Base-by-base conservation (phyloP, 30 jellyfish, hydroid and myxozoan species). In the Aurelia coerulea region DNA sequence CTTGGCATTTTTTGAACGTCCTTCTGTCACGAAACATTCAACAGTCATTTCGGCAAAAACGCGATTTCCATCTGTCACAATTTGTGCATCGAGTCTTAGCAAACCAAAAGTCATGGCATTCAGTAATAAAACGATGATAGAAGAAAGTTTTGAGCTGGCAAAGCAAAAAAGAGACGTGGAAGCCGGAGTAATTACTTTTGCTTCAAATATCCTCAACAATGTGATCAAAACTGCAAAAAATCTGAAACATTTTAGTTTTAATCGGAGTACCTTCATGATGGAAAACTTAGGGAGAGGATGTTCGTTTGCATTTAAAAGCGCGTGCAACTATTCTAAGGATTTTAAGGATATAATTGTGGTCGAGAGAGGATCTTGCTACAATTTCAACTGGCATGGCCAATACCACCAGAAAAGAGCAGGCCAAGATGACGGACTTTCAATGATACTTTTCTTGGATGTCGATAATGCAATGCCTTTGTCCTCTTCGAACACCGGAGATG, bases 1-100 rank as follows among this genome's bases (percentile, higher is more conserved):
- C 13, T 15, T 12, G 39, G 35, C 16, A 33, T 81, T 65, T 37
- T 68, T 68, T 15, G 17, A 60, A 34, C 54, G 62, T 59, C 75
- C 77, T 8, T 46, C 84, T 4, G 29, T 32, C 31, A 68, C 42
- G 23, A 81, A 67, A 33, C 46, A 70, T 1, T 60, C 29, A 23
- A 81, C 84, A 12, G 13, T 81, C 8, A 56, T 67, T 9, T 51
- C 73, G 12, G 4, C 91, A 12, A 41, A 51, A 18, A 31, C 68
- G 64, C 58, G 68, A 31, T 66, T 81, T 37, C 91, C 91, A n/a
- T 67, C 91, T 23, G 62, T 81, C 3, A 81, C 91, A 10, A 54
- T 81, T 5, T 81, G 91, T 71, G 91, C 82, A 31, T 62, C 88
- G 33, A 46, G 41, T 16, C 5, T 58, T 46, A 58, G 67, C 49